A percentile compares a stretch with the other conserved stretches of the same genome.
These are phyloP conservation scores for Adelosebastes latens DNA, from an alignment of 2,797 vertebrate species.

Conservation along the genomic window DNA sequence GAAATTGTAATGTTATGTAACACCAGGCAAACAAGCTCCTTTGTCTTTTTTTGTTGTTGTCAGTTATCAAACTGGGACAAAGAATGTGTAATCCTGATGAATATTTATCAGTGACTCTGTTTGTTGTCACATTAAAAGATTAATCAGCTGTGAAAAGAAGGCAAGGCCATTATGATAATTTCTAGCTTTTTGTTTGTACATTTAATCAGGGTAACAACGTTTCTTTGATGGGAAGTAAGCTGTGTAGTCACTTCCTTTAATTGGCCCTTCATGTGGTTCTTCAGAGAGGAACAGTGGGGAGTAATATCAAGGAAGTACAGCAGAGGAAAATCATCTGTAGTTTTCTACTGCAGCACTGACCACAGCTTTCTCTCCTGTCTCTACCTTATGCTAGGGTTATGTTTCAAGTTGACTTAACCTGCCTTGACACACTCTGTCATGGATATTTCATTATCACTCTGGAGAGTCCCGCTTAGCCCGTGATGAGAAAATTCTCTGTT, in stretches of 20 bases:
- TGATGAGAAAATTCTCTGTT: neutral
- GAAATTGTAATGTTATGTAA: conserved; percentile 15
- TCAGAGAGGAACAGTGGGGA: conserved; percentile 1
- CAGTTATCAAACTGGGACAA: conserved; percentile 43
- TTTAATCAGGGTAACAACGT: conserved; percentile 45
- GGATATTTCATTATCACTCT: neutral
- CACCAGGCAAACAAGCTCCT: conserved; percentile 19
- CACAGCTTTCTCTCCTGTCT: neutral
- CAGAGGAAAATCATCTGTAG: neutral
- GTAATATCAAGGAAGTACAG: conserved; percentile 1
- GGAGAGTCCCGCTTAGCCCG: neutral
- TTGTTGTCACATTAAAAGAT: conserved; percentile 56
- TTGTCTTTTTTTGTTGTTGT: conserved; percentile 15
- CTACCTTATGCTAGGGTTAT: neutral
- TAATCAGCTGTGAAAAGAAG: conserved; percentile 45
- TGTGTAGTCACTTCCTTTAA: conserved; percentile 19
- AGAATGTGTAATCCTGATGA: conserved; percentile 31
- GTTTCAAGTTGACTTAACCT: neutral
- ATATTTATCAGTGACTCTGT: conserved; percentile 51
- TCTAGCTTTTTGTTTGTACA: conserved; percentile 41
- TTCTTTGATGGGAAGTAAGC: conserved; percentile 39
- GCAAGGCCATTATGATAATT: conserved; percentile 37
- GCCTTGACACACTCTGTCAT: neutral
- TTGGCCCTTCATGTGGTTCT: conserved; percentile 11
- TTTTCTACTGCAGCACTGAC: neutral